Base-by-base conservation (phyloP, 2,888 invertebrate species). In the Euspilapteryx auroguttella region DNA sequence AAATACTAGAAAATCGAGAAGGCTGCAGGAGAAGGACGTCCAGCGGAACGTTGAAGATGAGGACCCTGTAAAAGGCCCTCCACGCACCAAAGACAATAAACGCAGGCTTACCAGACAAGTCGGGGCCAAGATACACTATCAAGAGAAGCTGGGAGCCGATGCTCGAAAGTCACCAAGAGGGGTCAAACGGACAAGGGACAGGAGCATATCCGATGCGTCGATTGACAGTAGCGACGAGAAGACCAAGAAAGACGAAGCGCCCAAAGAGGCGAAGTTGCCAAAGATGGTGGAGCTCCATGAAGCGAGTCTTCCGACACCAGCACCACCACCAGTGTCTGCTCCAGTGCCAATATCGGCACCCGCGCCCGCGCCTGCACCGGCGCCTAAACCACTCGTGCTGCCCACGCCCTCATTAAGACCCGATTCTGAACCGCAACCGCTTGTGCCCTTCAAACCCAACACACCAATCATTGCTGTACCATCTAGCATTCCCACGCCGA, bases 31-130 rank as follows among this genome's bases (percentile, higher is more conserved):
- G 49, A 85, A 86, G 47, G 89, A 88, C 45, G 85, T 86, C 47
- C 88, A 80, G 34, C 87, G 89, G 1, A 82, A 91, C 7, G 94
- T 95, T 49, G 93, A 92, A 42, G 93, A 94, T 37, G 94, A 95
- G 40, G 93, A 94, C 47, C 92, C 93, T 1, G 85, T 92, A 2
- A 84, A 89, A 38, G 87, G 88, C 33, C 66, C 81, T 1, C 42
- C 47, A 3, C 33, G 45, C 43, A 65, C 47, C 40, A 34, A 36
- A 33, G 55, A 44, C 33, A 44, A 49, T 15, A 49, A 79, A 34
- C 73, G 82, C 35, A 62, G 81, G 41, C 78, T 81, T 3, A 66
- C 79, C 1, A 65, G 82, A 31, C 82, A 83, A 44, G 62, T 62
- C n/a, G 65, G 62, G 24, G 37, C 43, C 34, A 56, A 76, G 53